Evolutionary conservation across 2,888 invertebrate species (phyloP).

Genomic region (Oscheius sp.): DNA sequence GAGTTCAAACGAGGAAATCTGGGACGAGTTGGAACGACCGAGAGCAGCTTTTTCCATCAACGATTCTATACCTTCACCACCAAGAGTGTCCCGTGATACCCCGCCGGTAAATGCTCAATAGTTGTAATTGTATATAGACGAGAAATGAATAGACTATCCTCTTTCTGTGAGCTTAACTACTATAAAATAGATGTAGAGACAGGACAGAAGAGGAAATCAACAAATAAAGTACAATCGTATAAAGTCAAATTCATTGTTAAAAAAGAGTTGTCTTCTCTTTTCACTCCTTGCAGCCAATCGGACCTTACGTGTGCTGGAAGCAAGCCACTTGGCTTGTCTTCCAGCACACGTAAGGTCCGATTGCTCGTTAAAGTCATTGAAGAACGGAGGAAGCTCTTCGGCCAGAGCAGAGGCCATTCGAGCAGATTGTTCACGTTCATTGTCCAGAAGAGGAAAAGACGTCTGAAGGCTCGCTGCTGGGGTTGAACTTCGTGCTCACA

Average conservation of each 20-base stretch:
- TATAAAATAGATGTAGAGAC: too few species aligned
- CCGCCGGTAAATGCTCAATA: too few species aligned
- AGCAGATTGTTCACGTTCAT: constrained; percentile 29
- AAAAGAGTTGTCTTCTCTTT: not conserved
- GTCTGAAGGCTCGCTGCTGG: constrained; percentile 22
- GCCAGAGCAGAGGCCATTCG: constrained; percentile 33
- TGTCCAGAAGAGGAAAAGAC: constrained; percentile 36
- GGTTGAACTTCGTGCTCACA: constrained; percentile 29
- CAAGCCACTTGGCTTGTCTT: constrained; percentile 19
- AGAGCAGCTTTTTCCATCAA: constrained; percentile 12
- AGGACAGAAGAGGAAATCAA: too few species aligned
- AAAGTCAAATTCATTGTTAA: too few species aligned
- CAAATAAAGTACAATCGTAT: too few species aligned
- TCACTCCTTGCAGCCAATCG: not conserved
- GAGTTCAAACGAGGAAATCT: constrained; percentile 28
- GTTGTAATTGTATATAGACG: too few species aligned
- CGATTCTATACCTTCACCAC: constrained; percentile 24
- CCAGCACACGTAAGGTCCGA: constrained; percentile 7
- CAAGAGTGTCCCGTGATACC: constrained; percentile 5
- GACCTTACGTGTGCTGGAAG: constrained; percentile 11
- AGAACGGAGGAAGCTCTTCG: not conserved
- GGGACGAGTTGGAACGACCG: constrained; percentile 20
- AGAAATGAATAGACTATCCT: too few species aligned
- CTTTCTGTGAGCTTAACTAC: too few species aligned
- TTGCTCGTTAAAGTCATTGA: constrained; percentile 12